phyloP scores from a whole-genome alignment of 2,797 vertebrate genomes.

The Salarias fasciatus region DNA sequence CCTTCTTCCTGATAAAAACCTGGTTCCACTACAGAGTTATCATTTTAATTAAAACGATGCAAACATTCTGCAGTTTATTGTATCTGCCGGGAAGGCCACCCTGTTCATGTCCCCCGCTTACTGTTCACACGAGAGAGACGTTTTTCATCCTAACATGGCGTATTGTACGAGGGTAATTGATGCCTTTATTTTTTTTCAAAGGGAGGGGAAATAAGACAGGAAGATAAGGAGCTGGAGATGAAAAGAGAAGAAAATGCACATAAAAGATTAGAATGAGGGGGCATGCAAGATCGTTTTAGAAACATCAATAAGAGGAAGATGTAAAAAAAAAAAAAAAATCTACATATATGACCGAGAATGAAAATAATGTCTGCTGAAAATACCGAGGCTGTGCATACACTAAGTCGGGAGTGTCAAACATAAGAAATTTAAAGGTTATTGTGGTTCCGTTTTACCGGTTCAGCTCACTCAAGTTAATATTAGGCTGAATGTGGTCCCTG shows the following conservation, averaged over 20 bases:
- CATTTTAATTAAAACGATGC: conserved; percentile 68
- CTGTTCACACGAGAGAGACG: conserved; percentile 36
- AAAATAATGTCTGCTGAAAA: too few species aligned
- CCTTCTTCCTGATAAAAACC: conserved; percentile 36
- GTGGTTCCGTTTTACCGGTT: too few species aligned
- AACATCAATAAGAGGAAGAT: conserved; percentile 8
- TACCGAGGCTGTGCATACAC: too few species aligned
- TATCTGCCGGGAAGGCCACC: conserved; percentile 27
- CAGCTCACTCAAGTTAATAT: too few species aligned
- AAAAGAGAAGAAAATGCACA: background rate
- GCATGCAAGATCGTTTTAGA: background rate
- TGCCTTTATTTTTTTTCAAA: conserved; percentile 25
- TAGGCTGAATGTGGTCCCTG: too few species aligned
- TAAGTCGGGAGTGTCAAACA: too few species aligned
- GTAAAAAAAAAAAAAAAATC: too few species aligned
- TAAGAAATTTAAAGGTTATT: too few species aligned
- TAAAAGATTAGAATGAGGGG: conserved; percentile 3
- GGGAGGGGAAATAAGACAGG: background rate
- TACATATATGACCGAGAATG: too few species aligned
- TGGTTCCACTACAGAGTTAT: conserved; percentile 41
- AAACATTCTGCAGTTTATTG: conserved; percentile 50
- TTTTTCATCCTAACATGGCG: conserved; percentile 31
- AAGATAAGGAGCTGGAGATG: conserved; percentile 10
- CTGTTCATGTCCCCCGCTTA: conserved; percentile 19
- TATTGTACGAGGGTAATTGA: conserved; percentile 36